These are phyloP conservation scores for Odontomachus brunneus DNA, from an alignment of 1,140 invertebrate species.

Conservation along the genomic window DNA sequence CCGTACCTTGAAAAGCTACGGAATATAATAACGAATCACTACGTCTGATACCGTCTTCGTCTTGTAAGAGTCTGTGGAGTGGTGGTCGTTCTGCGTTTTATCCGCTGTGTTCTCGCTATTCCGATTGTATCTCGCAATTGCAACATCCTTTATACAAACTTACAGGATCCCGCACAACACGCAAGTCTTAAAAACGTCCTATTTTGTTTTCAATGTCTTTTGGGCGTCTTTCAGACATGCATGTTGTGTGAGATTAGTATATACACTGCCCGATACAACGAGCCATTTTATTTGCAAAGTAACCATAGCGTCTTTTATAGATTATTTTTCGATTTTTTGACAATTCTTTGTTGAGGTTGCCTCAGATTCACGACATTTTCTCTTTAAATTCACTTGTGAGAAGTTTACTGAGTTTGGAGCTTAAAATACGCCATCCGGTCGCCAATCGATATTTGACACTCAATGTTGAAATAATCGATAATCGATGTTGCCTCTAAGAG, in stretches of 20 bases:
- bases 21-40: constrained; percentile 76
- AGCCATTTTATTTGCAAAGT: constrained; percentile 13
- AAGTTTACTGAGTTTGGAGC: too few species aligned
- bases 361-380: background rate
- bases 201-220: too few species aligned
- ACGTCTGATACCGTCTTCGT: constrained; percentile 63
- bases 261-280: background rate
- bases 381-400: background rate
- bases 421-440: too few species aligned
- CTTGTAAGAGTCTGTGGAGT: constrained; percentile 66
- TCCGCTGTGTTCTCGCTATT: background rate
- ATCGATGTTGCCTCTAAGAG: too few species aligned
- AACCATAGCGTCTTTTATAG: background rate
- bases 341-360: background rate
- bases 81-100: constrained; percentile 40
- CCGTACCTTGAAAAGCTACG: constrained; percentile 80
- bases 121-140: background rate
- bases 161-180: too few species aligned
- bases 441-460: too few species aligned
- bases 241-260: constrained; percentile 21
- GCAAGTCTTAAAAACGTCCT: too few species aligned
- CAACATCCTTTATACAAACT: too few species aligned
- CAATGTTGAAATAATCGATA: too few species aligned
- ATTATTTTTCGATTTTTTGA: background rate
- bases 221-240: too few species aligned